Conservation (phyloP, 1,140 invertebrate genomes). For the Acromyrmex charruanus region DNA sequence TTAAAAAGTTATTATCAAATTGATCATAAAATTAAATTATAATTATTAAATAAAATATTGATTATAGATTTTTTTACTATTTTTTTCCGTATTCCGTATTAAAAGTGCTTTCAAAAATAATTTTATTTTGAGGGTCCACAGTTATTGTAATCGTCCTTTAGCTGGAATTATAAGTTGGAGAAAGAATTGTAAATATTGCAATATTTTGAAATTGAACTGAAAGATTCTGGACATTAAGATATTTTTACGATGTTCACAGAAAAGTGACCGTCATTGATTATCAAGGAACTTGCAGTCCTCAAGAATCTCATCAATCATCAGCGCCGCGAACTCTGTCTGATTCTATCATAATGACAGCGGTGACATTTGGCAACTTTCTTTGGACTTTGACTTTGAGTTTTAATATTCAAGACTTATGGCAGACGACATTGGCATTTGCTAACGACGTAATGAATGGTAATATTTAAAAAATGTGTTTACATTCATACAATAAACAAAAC, state of each 20-base stretch:
- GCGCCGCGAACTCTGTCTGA: constrained; percentile 85
- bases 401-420: constrained; percentile 83
- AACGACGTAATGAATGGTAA: constrained; percentile 73
- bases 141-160: no score
- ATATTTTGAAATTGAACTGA: background rate
- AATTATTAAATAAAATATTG: no score
- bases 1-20: no score
- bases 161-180: no score
- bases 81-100: no score
- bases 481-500: background rate
- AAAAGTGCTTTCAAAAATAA: no score
- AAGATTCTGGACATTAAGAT: background rate
- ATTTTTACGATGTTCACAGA: constrained; percentile 78
- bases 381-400: constrained; percentile 83
- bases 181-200: no score
- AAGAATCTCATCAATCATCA: constrained; percentile 90
- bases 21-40: no score
- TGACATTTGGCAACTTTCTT: constrained; percentile 76
- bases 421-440: constrained; percentile 81
- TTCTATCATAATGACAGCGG: constrained; percentile 77
- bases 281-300: constrained; percentile 94
- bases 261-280: constrained; percentile 95
- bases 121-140: no score
- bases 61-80: no score
- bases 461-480: background rate